Conservation (phyloP, 2,888 invertebrate genomes). For the Peribatodes rhomboidaria region DNA sequence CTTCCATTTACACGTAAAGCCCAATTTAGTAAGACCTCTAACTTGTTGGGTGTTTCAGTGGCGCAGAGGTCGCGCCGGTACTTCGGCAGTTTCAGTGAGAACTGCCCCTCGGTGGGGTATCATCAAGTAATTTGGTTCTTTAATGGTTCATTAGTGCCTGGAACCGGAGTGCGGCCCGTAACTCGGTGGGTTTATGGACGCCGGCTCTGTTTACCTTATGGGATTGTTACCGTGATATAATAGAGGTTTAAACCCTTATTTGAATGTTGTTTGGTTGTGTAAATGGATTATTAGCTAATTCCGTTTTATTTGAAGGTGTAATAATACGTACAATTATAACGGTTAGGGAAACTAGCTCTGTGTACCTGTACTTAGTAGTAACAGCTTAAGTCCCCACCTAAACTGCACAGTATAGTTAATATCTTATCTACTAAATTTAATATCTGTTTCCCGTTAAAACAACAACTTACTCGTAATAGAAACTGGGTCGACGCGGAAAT, state of each 20-base stretch:
- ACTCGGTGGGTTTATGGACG: slow-evolving; percentile 41
- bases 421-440: too few relatives aligned
- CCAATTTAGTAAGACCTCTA: slow-evolving; percentile 8
- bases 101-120: slow-evolving; percentile 61
- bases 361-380: too few relatives aligned
- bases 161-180: slow-evolving; percentile 65
- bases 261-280: slow-evolving; percentile 16
- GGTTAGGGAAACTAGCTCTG: too few relatives aligned
- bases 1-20: slow-evolving; percentile 11
- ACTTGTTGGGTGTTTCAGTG: slow-evolving; percentile 11
- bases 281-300: slow-evolving; percentile 4
- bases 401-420: too few relatives aligned
- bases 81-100: slow-evolving; percentile 43
- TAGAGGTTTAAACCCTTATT: slow-evolving; percentile 26
- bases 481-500: too few relatives aligned
- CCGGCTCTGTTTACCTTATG: slow-evolving; percentile 32
- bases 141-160: slow-evolving; percentile 75
- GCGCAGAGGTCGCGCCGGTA: slow-evolving; percentile 24
- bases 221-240: slow-evolving; percentile 31
- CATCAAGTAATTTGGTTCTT: slow-evolving; percentile 65
- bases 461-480: too few relatives aligned
- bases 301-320: too few relatives aligned
- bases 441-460: too few relatives aligned
- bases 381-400: too few relatives aligned
- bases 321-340: too few relatives aligned